Conservation (phyloP, 37 sponge, comb jelly and placozoan species). For the Beroe forskalii region DNA sequence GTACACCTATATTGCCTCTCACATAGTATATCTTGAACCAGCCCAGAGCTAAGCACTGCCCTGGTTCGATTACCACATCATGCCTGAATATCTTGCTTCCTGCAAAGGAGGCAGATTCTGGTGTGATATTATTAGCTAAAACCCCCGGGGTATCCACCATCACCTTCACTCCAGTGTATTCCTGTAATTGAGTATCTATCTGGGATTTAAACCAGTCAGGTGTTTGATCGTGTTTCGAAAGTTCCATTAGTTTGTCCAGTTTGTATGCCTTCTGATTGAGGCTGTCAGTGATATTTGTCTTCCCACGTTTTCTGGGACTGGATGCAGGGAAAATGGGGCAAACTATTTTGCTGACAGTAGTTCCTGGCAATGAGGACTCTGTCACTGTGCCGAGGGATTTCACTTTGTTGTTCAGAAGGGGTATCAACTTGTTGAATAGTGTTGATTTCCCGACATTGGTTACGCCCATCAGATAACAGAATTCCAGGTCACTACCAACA, state of each 20-base stretch:
- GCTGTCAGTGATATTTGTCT: neutral
- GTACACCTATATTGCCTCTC: neutral
- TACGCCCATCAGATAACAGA: slow-evolving; percentile 14
- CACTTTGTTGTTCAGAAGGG: slow-evolving; percentile 5
- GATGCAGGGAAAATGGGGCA: neutral
- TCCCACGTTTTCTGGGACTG: neutral
- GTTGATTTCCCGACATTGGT: slow-evolving; percentile 60
- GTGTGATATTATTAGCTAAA: neutral
- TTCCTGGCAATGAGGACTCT: slow-evolving; percentile 9
- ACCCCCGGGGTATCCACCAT: slow-evolving; percentile 53
- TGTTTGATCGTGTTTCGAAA: neutral
- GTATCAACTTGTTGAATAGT: slow-evolving; percentile 22
- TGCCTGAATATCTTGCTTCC: neutral
- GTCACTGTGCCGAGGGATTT: neutral
- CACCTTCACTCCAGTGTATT: neutral
- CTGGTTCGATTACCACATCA: neutral
- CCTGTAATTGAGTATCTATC: slow-evolving; percentile 27
- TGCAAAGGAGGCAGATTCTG: neutral
- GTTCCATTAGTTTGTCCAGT: neutral
- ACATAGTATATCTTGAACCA: slow-evolving; percentile 52
- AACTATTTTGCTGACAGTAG: slow-evolving; percentile 5
- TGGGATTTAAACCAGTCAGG: slow-evolving; percentile 13
- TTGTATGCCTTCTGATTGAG: neutral
- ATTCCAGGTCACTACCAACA: neutral
- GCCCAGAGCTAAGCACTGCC: neutral